Conservation (phyloP, 2,888 invertebrate genomes). For the Ophioninae sp. region DNA sequence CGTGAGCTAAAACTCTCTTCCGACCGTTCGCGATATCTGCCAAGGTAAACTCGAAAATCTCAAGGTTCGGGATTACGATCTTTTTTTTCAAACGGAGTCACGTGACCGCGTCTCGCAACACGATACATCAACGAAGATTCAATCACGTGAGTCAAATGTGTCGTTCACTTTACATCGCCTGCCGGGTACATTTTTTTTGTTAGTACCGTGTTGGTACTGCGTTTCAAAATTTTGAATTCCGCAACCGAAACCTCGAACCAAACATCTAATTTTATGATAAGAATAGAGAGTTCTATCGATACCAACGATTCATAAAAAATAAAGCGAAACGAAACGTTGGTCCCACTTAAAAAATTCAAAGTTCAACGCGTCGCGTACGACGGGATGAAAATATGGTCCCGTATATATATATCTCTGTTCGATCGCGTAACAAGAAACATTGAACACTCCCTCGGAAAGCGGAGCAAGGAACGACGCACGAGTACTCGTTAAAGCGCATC, state of each 20-base stretch:
- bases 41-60: slow-evolving; percentile 56
- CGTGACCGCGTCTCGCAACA: slow-evolving; percentile 29
- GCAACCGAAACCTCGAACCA: too few species aligned
- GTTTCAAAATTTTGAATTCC: too few species aligned
- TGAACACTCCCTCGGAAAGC: neutral
- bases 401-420: slow-evolving; percentile 1
- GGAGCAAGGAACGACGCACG: slow-evolving; percentile 9
- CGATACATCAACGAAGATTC: slow-evolving; percentile 10
- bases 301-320: too few species aligned
- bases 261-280: too few species aligned
- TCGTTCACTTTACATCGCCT: neutral
- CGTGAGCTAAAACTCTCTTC: slow-evolving; percentile 58
- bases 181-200: neutral
- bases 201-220: neutral
- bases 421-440: neutral
- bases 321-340: too few species aligned
- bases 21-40: slow-evolving; percentile 54
- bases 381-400: neutral
- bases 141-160: slow-evolving; percentile 44
- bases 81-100: slow-evolving; percentile 18
- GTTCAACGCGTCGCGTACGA: neutral
- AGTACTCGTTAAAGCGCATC: slow-evolving; percentile 9
- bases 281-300: too few species aligned
- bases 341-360: too few species aligned
- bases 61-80: slow-evolving; percentile 48